Evolutionary conservation across 2,888 invertebrate genomes (phyloP), one percentile per base, ranked within the genome.

Genomic region (Cabera pusaria): DNA sequence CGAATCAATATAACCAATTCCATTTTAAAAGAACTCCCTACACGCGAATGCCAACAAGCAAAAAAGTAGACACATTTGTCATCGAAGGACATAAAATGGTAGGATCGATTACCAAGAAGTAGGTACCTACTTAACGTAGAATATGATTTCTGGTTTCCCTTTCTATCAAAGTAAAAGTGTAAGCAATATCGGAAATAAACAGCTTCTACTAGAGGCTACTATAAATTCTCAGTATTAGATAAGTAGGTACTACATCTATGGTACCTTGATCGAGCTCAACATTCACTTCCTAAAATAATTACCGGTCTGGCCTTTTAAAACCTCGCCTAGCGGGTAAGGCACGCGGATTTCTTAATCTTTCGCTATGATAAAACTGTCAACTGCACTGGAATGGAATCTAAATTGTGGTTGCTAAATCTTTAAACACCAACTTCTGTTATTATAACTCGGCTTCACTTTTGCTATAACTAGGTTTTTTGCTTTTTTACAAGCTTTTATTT

Each of bases 391-490:
- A 51, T 60, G 49, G 49, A 50, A 59, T 60, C 55, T 61, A 59
- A 62, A 65, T 65, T 50, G 44, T 46, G 25, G 44, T 66, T 69
- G 61, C 69, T 49, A 62, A 58, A 65, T 26, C 54, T 44, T 39
- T 37, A 21, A 19, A 19, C n/a, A n/a, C 14, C 6, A 9, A 7
- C 26, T 17, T 9, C 25, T n/a, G n/a, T n/a, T n/a, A n/a, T n/a
- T n/a, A 14, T 14, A 14, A 4, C 14, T 14, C 3, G 14, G 2
- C 14, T 14, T 14, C 14, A 14, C 14, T 14, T 14, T 14, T 14
- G 4, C n/a, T n/a, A n/a, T n/a, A n/a, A n/a, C n/a, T n/a, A n/a
- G n/a, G n/a, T n/a, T n/a, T n/a, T n/a, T n/a, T n/a, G n/a, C n/a
- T n/a, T n/a, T n/a, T n/a, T n/a, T n/a, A n/a, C n/a, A n/a, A n/a